These are phyloP conservation scores for Drosophila gaucha DNA, from an alignment of 2,888 invertebrate species.

Conservation along the genomic window DNA sequence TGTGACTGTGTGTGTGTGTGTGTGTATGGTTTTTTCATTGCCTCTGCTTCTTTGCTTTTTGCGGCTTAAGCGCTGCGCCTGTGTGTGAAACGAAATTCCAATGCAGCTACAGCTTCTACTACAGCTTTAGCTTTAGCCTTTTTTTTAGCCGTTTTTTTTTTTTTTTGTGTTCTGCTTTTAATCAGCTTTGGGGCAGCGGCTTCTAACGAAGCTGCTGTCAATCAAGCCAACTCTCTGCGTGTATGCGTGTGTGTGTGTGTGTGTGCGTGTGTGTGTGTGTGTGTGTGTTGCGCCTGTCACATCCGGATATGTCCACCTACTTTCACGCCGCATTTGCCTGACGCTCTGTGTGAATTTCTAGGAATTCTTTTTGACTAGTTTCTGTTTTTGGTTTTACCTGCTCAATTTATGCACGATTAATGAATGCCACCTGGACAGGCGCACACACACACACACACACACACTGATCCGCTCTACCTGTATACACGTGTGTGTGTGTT, in stretches of 20 bases:
- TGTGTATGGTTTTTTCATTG: conserved; percentile 1
- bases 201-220: conserved; percentile 64
- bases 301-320: conserved; percentile 78
- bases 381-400: conserved; percentile 35
- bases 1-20: background rate
- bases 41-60: conserved; percentile 33
- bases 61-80: conserved; percentile 61
- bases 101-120: conserved; percentile 44
- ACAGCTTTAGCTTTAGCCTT: conserved; percentile 11
- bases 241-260: conserved; percentile 16
- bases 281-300: conserved; percentile 47
- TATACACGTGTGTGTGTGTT: background rate
- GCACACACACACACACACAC: background rate
- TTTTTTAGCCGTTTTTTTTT: conserved; percentile 21
- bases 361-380: conserved; percentile 12
- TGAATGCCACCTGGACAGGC: conserved; percentile 73
- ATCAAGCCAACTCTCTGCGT: conserved; percentile 21
- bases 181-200: conserved; percentile 66
- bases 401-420: conserved; percentile 79
- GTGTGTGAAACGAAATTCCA: conserved; percentile 71
- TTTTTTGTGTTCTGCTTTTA: conserved; percentile 41
- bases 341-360: conserved; percentile 19
- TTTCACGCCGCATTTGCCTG: conserved; percentile 64
- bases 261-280: conserved; percentile 19
- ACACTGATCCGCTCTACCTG: conserved; percentile 17